These are phyloP conservation scores for Limnephilus marmoratus DNA, from an alignment of 2,888 invertebrate species.

Conservation along the genomic window DNA sequence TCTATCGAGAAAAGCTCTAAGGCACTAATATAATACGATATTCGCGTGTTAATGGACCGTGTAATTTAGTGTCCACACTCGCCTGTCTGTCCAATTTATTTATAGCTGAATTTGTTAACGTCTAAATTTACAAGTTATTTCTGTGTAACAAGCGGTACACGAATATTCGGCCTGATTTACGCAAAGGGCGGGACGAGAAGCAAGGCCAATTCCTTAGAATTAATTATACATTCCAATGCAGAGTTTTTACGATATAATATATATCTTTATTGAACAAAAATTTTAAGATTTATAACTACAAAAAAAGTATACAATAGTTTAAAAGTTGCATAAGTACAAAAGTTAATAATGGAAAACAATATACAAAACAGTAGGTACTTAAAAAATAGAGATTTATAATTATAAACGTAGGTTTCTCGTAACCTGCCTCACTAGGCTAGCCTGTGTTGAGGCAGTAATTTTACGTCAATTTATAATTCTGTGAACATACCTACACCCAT, in stretches of 20 bases:
- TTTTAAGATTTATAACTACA: too few species aligned
- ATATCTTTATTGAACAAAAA: too few species aligned
- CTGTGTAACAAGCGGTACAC: neutral
- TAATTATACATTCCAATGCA: neutral
- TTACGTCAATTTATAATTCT: too few species aligned
- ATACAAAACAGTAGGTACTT: too few species aligned
- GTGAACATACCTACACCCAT: too few species aligned
- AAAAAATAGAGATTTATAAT: too few species aligned
- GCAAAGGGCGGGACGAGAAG: constrained; percentile 6
- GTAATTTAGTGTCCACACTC: constrained; percentile 34
- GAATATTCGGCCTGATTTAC: neutral
- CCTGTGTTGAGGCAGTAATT: too few species aligned
- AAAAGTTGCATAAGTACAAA: too few species aligned
- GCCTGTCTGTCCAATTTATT: neutral
- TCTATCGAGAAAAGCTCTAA: neutral
- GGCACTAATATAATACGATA: neutral
- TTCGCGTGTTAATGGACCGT: constrained; percentile 12
- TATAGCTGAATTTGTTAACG: constrained; percentile 28
- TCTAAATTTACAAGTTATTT: constrained; percentile 35
- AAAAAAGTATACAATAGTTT: too few species aligned
- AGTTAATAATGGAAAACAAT: too few species aligned
- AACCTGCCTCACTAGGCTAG: too few species aligned
- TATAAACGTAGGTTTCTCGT: too few species aligned
- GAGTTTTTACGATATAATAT: neutral
- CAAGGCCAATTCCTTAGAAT: neutral